Conservation (phyloP, 2,113 vertebrate genomes). For the Dermatemys mawii region DNA sequence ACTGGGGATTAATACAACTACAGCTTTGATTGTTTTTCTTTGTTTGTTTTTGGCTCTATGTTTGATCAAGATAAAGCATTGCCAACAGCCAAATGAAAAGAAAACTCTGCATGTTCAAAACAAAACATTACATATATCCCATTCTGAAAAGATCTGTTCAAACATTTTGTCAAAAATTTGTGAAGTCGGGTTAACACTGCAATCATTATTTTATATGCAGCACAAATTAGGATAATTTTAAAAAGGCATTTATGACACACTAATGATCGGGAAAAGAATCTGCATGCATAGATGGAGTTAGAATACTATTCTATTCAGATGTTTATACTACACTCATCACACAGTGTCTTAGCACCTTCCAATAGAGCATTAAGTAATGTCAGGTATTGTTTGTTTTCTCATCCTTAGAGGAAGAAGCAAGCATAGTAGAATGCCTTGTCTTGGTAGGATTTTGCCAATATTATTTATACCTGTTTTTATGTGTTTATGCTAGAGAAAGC, state of each 20-base stretch:
- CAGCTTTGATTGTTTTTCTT: constrained; percentile 8
- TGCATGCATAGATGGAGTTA: neutral
- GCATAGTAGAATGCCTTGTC: neutral
- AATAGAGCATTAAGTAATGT: neutral
- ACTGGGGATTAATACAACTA: neutral
- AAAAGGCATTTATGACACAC: neutral
- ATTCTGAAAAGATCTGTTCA: neutral
- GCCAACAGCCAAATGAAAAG: neutral
- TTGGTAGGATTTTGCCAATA: neutral
- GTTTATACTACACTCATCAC: neutral
- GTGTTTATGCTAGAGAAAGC: neutral
- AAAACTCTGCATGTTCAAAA: neutral
- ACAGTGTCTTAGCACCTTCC: neutral
- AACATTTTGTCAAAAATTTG: neutral
- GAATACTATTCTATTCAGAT: neutral
- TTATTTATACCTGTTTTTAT: neutral
- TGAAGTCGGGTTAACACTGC: neutral
- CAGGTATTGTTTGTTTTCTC: neutral
- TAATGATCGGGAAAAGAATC: neutral
- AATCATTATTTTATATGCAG: neutral
- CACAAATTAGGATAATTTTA: neutral
- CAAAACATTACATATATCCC: neutral
- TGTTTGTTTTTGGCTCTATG: neutral
- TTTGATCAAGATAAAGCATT: constrained; percentile 7
- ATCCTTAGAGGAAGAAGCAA: neutral